A percentile compares a stretch with the other conserved stretches of the same genome.
Evolutionary conservation across 2,113 vertebrate genomes (phyloP).

Genomic region (Antechinus flavipes): DNA sequence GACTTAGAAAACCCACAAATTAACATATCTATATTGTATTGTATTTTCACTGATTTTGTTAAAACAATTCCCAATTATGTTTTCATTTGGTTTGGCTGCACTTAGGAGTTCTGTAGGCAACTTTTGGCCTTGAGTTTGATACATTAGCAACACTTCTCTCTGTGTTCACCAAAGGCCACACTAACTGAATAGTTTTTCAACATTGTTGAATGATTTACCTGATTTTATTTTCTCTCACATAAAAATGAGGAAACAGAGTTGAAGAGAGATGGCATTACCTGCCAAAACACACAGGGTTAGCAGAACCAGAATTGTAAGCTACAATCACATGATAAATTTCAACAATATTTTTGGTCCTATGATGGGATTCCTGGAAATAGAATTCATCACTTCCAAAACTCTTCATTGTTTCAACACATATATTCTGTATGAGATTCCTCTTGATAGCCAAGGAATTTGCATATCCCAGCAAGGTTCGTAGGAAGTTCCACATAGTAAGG

Average conservation of each 20-base stretch:
- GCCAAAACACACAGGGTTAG: background rate
- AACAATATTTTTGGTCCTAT: conserved; percentile 18
- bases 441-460: background rate
- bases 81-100: background rate
- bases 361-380: conserved; percentile 4
- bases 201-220: background rate
- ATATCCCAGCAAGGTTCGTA: background rate
- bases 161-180: rapidly evolving
- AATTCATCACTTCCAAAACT: conserved; percentile 9
- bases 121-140: background rate
- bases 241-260: background rate
- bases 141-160: background rate
- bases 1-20: background rate
- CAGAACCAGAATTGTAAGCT: background rate
- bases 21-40: background rate
- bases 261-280: background rate
- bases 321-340: background rate
- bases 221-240: background rate
- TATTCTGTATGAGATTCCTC: conserved; percentile 33
- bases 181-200: background rate
- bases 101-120: background rate
- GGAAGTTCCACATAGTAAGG: conserved; percentile 2
- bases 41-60: background rate
- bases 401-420: background rate
- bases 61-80: background rate